phyloP scores from a whole-genome alignment of 1,140 invertebrate species.

The Oscheius sp. region DNA sequence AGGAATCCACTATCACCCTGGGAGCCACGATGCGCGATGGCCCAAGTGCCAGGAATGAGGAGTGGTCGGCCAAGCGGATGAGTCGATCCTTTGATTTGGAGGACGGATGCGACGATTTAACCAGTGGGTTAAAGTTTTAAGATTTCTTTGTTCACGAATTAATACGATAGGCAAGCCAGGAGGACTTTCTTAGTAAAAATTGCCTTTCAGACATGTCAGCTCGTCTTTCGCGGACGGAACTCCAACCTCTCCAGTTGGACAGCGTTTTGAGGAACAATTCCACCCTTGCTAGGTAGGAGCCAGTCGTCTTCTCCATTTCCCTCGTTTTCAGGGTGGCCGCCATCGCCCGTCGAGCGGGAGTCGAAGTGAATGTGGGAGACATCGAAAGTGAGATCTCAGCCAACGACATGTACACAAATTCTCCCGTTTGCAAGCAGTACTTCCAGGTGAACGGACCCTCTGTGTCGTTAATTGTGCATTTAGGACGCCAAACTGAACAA shows the following conservation, averaged over 20 bases:
- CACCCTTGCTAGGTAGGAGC: conserved; percentile 27
- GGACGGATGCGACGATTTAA: conserved; percentile 23
- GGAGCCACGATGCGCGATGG: conserved; percentile 6
- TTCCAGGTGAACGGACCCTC: conserved; percentile 38
- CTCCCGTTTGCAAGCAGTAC: conserved; percentile 33
- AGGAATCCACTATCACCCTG: conserved; percentile 7
- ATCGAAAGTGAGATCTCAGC: conserved; percentile 39
- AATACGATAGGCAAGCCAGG: no score
- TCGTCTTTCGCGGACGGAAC: background rate
- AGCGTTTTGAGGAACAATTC: conserved; percentile 34
- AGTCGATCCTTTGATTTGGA: conserved; percentile 53
- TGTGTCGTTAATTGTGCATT: conserved; percentile 52
- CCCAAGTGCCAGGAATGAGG: conserved; percentile 18
- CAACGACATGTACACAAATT: conserved; percentile 33
- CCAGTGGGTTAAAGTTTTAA: no score
- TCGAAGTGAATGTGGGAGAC: conserved; percentile 36
- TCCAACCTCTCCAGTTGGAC: conserved; percentile 13
- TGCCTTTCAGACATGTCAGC: background rate
- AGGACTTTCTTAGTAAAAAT: background rate
- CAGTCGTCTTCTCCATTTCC: background rate
- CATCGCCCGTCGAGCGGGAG: conserved; percentile 41
- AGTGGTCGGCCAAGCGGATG: conserved; percentile 54
- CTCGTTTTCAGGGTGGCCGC: conserved; percentile 38
- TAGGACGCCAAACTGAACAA: conserved; percentile 87
- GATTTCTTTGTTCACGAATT: no score